Conservation (phyloP, 2,797 vertebrate genomes). For the Sparus aurata region DNA sequence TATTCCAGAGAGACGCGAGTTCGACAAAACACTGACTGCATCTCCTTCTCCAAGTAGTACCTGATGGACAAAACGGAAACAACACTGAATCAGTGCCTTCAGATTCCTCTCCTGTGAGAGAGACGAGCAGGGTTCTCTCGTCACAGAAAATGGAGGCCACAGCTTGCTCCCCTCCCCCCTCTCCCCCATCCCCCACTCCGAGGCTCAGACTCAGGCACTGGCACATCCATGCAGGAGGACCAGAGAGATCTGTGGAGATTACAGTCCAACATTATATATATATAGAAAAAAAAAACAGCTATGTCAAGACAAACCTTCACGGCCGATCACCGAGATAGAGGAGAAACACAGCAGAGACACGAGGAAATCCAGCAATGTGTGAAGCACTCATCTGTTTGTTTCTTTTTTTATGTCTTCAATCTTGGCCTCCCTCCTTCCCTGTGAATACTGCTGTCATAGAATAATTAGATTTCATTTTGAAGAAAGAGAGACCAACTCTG, state of each 20-base stretch:
- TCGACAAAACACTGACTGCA: slow-evolving; percentile 72
- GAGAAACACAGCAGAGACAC: slow-evolving; percentile 45
- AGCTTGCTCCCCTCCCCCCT: slow-evolving; percentile 85
- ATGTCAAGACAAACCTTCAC: slow-evolving; percentile 49
- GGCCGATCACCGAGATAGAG: slow-evolving; percentile 36
- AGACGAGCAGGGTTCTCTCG: slow-evolving; percentile 85
- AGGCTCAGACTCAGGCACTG: slow-evolving; percentile 83
- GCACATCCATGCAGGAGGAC: slow-evolving; percentile 85
- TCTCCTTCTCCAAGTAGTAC: slow-evolving; percentile 74
- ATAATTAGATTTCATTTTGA: slow-evolving; percentile 67
- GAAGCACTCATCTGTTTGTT: slow-evolving; percentile 37
- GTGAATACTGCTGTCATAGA: slow-evolving; percentile 59
- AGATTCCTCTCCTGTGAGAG: slow-evolving; percentile 85
- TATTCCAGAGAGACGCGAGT: slow-evolving; percentile 76
- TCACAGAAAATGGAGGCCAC: slow-evolving; percentile 89
- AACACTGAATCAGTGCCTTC: slow-evolving; percentile 82
- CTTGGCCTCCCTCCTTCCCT: slow-evolving; percentile 54
- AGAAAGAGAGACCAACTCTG: slow-evolving; percentile 27
- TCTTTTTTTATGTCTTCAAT: slow-evolving; percentile 40
- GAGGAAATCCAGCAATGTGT: slow-evolving; percentile 50
- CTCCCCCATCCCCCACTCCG: slow-evolving; percentile 84
- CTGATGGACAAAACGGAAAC: slow-evolving; percentile 81
- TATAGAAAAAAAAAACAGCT: slow-evolving; percentile 22
- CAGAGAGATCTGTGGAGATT: slow-evolving; percentile 82
- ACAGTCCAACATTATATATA: slow-evolving; percentile 70